Conservation (phyloP, 2,113 vertebrate genomes). For the Laticauda laticaudata region DNA sequence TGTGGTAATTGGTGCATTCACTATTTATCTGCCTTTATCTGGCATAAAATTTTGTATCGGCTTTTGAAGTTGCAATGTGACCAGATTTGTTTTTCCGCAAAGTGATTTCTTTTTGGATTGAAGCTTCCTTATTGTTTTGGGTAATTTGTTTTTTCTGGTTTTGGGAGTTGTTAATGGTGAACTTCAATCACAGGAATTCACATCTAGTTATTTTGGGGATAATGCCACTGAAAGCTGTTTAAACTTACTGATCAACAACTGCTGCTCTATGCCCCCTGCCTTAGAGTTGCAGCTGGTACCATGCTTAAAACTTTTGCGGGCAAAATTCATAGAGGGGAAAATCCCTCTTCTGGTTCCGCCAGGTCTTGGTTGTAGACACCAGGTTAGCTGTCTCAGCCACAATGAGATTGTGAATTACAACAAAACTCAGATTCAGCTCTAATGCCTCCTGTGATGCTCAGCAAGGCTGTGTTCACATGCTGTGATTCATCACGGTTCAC, state of each 20-base stretch:
- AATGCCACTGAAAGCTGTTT: background rate
- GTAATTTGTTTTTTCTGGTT: too few relatives aligned
- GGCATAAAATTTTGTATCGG: too few relatives aligned
- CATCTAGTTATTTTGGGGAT: background rate
- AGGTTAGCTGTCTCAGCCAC: background rate
- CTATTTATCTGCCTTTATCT: too few relatives aligned
- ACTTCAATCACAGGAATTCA: background rate
- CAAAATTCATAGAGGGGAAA: background rate
- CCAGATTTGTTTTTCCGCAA: too few relatives aligned
- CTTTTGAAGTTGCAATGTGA: too few relatives aligned
- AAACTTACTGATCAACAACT: background rate
- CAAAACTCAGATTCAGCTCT: background rate
- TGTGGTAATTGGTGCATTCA: too few relatives aligned
- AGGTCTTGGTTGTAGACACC: background rate
- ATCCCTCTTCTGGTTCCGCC: background rate
- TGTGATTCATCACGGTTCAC: background rate
- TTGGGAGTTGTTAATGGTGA: too few relatives aligned
- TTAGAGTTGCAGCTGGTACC: background rate
- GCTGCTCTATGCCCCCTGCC: background rate
- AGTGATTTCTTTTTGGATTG: too few relatives aligned
- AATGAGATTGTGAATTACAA: background rate
- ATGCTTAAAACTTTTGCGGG: background rate
- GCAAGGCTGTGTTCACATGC: background rate
- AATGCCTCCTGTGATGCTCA: background rate
- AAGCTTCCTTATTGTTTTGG: too few relatives aligned